Evolutionary conservation across 2,888 invertebrate genomes (phyloP), one percentile per base, ranked within the genome.

Genomic region (Athrips mouffetella): DNA sequence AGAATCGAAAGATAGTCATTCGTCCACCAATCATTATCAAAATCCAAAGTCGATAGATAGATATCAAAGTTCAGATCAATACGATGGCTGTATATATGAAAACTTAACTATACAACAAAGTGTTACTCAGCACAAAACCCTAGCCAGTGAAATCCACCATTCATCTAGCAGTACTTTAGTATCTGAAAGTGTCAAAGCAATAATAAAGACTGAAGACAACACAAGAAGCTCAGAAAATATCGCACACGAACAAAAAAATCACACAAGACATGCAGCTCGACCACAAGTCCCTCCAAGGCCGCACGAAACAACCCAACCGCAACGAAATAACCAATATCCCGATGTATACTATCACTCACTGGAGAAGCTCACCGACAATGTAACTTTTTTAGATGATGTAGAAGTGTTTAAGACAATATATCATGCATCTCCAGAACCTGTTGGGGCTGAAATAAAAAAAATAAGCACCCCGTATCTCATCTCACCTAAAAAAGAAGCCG

Each of bases 401-500:
- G 73, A 79, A 65, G 76, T 80, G 50, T 80, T 77, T 45, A 76
- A 61, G 66, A 80, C 78, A 18, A 75, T 75, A 60, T 61, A 63
- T 8, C 73, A 71, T 55, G 59, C 61, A 0, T 58, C 75, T 47
- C 86, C 84, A 4, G 72, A 78, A 10, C 80, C 88, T 4, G 88
- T 88, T 7, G 83, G 88, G 10, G 88, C 88, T 13, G 85, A 88
- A 70, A 87, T 88, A 54, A 88, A 87, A 64, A 77, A 72, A 68
- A 85, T 86, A 2, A 85, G 84, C 52, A 87, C 87, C 11, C 82
- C 72, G 58, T 84, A 86, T 59, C 58, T 85, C 3, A 84, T 88
- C 56, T 87, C 87, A 2, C 88, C 88, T 3, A 88, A 86, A 64
- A 88, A 86, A 63, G 86, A 88, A 74, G 83, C 88, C 0, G 83